phyloP scores from a whole-genome alignment of 37 sponge, comb jelly and placozoan species.

The Hexactinellida sp. region DNA sequence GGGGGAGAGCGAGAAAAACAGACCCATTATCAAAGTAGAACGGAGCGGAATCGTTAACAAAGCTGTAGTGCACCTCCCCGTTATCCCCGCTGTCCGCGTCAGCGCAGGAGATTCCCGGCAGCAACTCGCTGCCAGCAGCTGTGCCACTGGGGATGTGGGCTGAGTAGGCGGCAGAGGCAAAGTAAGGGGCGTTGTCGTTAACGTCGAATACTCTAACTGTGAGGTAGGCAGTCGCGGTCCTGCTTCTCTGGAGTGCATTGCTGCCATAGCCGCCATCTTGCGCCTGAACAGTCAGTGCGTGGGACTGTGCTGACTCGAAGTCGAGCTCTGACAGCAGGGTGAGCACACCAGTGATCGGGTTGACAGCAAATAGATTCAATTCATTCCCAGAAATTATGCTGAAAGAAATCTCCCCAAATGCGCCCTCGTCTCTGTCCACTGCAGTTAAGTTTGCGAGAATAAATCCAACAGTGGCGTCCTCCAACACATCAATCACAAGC shows the following conservation, averaged over 20 bases:
- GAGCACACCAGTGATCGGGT: slow-evolving; percentile 34
- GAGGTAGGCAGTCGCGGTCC: slow-evolving; percentile 24
- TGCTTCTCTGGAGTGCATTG: slow-evolving; percentile 5
- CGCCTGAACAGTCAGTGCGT: slow-evolving; percentile 43
- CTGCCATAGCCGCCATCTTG: slow-evolving; percentile 43
- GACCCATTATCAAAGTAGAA: neutral
- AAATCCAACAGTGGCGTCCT: neutral
- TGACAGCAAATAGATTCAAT: slow-evolving; percentile 28
- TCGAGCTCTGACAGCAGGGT: slow-evolving; percentile 24
- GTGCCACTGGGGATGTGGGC: neutral
- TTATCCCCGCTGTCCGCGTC: slow-evolving; percentile 9
- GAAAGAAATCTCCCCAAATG: slow-evolving; percentile 36
- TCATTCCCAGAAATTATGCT: slow-evolving; percentile 35
- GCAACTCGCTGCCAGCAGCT: neutral
- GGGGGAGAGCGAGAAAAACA: neutral
- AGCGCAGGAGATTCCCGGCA: neutral
- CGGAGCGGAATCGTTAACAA: neutral
- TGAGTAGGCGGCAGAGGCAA: slow-evolving; percentile 17
- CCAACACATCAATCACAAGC: neutral
- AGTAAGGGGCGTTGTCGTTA: slow-evolving; percentile 51
- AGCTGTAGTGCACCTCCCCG: neutral
- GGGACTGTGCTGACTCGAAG: slow-evolving; percentile 24
- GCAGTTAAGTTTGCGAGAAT: neutral
- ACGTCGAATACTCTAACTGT: slow-evolving; percentile 43
- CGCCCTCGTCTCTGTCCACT: slow-evolving; percentile 19